Evolutionary conservation across 2,797 vertebrate species (phyloP).

Genomic region (Tolypeutes matacus): DNA sequence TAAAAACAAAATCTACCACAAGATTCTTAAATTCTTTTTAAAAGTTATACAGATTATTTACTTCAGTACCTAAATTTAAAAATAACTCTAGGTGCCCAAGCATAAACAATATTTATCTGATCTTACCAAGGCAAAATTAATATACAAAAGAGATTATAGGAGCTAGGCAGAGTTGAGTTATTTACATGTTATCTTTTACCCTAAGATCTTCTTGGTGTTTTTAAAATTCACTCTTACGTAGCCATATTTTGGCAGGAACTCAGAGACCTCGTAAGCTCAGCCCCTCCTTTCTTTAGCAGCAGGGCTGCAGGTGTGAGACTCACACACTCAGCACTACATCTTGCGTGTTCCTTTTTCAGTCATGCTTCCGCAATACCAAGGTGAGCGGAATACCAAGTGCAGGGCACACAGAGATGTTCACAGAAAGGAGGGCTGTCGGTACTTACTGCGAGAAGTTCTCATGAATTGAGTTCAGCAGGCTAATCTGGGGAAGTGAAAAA

Average conservation of each 20-base stretch:
- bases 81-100: background rate
- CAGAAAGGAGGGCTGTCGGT: background rate
- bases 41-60: background rate
- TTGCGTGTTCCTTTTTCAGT: background rate
- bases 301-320: background rate
- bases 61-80: slow-evolving; percentile 34
- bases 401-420: background rate
- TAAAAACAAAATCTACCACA: background rate
- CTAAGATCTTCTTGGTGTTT: background rate
- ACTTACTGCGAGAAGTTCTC: slow-evolving; percentile 99
- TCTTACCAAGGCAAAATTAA: slow-evolving; percentile 25
- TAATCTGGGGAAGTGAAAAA: slow-evolving; percentile 89
- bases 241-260: background rate
- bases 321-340: background rate
- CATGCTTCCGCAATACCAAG: background rate
- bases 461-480: slow-evolving; percentile 97
- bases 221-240: slow-evolving; percentile 11
- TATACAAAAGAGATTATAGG: background rate
- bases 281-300: background rate
- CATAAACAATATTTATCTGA: background rate
- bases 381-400: fast-evolving
- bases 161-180: background rate
- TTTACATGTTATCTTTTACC: slow-evolving; percentile 17
- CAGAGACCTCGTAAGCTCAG: background rate
- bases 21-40: slow-evolving; percentile 22